Evolutionary conservation across 1,140 invertebrate genomes (phyloP).

Genomic region (Phenacoccus solenopsis): DNA sequence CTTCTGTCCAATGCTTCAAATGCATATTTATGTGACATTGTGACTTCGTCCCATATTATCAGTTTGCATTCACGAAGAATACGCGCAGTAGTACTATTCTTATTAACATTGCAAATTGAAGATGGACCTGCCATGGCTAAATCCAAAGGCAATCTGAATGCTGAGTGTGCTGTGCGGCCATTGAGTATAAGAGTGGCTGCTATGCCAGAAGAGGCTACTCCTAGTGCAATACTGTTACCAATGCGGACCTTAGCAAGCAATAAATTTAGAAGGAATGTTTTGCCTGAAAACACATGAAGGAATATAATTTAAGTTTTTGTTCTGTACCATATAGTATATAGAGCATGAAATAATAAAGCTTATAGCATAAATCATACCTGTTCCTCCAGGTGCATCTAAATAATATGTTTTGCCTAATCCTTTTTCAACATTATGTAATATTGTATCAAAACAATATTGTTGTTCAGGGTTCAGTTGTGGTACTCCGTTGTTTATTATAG

Average conservation of each 20-base stretch:
- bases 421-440: background rate
- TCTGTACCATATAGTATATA: background rate
- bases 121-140: conserved; percentile 23
- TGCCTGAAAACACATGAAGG: conserved; percentile 28
- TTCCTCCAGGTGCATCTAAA: conserved; percentile 31
- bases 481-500: background rate
- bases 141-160: conserved; percentile 36
- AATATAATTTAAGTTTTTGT: background rate
- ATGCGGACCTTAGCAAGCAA: conserved; percentile 27
- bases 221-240: conserved; percentile 28
- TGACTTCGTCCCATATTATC: too few species aligned
- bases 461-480: conserved; percentile 11
- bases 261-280: conserved; percentile 31
- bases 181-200: conserved; percentile 35
- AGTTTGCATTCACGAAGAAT: conserved; percentile 25
- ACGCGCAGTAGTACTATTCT: background rate
- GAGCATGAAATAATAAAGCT: background rate
- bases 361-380: conserved; percentile 27
- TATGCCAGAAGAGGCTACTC: conserved; percentile 36
- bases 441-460: background rate
- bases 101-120: background rate
- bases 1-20: too few species aligned
- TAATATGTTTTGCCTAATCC: conserved; percentile 25
- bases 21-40: too few species aligned
- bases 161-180: conserved; percentile 39